Evolutionary conservation across 2,888 invertebrate species (phyloP).

Genomic region (Thysanoteuthis rhombus): DNA sequence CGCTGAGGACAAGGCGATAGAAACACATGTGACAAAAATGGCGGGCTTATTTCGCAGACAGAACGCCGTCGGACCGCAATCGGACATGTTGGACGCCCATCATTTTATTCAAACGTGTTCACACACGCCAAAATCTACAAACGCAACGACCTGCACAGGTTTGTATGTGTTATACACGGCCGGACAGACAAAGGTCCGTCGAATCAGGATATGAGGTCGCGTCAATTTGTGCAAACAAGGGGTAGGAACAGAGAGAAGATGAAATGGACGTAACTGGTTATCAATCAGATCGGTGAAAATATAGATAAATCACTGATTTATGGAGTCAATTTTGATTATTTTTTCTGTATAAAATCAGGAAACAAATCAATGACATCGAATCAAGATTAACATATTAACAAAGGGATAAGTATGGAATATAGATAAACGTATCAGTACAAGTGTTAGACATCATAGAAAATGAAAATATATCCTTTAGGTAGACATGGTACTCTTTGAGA

Average conservation of each 20-base stretch:
- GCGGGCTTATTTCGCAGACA: background rate
- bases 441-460: background rate
- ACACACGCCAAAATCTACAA: background rate
- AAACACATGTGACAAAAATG: background rate
- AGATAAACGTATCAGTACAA: background rate
- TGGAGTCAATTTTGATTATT: too few relatives aligned
- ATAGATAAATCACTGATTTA: background rate
- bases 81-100: background rate
- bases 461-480: too few relatives aligned
- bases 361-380: too few relatives aligned
- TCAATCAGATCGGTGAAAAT: background rate
- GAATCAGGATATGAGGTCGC: background rate
- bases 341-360: too few relatives aligned
- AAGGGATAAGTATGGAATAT: background rate
- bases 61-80: too few relatives aligned
- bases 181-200: background rate
- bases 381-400: too few relatives aligned
- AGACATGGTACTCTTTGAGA: background rate
- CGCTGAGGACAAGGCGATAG: background rate
- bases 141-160: background rate
- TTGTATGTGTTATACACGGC: background rate
- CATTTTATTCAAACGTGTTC: background rate
- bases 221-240: background rate
- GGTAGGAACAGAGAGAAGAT: background rate
- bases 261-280: background rate